Percentiles rank a stretch among this genome's conserved stretches.
These are phyloP conservation scores for Nomada fabriciana DNA, from an alignment of 2,888 invertebrate species.

Conservation along the genomic window DNA sequence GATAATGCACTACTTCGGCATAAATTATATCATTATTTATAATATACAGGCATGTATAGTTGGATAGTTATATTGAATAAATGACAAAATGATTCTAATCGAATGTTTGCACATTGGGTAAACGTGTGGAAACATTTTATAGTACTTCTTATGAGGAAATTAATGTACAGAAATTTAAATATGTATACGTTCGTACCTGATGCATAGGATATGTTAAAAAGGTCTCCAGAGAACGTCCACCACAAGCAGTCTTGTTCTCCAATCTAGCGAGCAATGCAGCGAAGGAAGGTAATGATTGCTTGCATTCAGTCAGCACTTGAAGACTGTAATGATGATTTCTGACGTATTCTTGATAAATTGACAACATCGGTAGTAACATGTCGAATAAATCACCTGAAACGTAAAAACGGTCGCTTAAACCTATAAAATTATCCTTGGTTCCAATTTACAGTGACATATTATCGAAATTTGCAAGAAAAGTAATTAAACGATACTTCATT, in stretches of 20 bases:
- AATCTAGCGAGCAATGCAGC: constrained; percentile 91
- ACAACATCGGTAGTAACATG: constrained; percentile 97
- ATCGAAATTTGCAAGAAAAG: no score
- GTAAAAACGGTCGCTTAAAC: neutral
- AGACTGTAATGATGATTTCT: constrained; percentile 97
- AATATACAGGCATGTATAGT: neutral
- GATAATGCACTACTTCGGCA: no score
- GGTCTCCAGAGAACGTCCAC: constrained; percentile 93
- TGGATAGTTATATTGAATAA: no score
- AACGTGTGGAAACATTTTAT: neutral
- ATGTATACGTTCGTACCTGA: constrained; percentile 87
- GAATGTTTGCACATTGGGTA: neutral
- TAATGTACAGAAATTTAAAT: neutral
- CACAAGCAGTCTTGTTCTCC: constrained; percentile 94
- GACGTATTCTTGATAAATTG: constrained; percentile 97
- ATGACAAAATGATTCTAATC: no score
- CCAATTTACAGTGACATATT: no score
- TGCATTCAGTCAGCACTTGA: constrained; percentile 96
- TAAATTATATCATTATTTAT: neutral
- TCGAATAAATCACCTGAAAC: constrained; percentile 94
- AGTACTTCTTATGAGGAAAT: neutral
- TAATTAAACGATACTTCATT: no score
- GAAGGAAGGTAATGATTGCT: constrained; percentile 91
- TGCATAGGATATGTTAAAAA: constrained; percentile 98
- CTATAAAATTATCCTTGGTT: no score